Percentiles rank a stretch among this genome's conserved stretches.
Evolutionary conservation across 1,140 invertebrate genomes (phyloP).

Genomic region (Temnothorax nylanderi): DNA sequence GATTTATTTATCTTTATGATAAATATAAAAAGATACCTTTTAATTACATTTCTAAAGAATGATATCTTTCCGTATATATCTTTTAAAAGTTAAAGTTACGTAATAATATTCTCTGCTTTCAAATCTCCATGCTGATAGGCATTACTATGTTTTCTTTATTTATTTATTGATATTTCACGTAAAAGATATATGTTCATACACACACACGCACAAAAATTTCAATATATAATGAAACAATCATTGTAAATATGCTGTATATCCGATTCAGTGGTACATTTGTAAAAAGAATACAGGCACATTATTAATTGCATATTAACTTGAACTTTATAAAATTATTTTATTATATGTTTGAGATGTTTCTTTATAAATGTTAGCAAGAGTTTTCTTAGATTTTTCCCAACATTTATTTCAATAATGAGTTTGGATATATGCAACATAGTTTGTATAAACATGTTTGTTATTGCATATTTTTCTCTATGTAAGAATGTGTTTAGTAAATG

Average conservation of each 20-base stretch:
- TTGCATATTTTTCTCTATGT: conserved; percentile 19
- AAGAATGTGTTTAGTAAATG: conserved; percentile 40
- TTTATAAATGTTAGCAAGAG: conserved; percentile 10
- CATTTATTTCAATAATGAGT: conserved; percentile 7
- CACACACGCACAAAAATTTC: conserved; percentile 70
- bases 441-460: conserved; percentile 12
- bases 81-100: neutral
- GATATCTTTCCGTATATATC: neutral
- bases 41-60: conserved; percentile 29
- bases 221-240: conserved; percentile 3
- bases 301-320: neutral
- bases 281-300: neutral
- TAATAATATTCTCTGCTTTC: conserved; percentile 58
- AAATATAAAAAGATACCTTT: conserved; percentile 17
- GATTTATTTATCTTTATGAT: neutral
- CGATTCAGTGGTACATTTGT: conserved; percentile 1
- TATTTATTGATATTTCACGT: conserved; percentile 37
- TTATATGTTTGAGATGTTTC: neutral
- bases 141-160: conserved; percentile 17
- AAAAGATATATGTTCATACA: conserved; percentile 58
- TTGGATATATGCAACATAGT: neutral
- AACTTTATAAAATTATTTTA: conserved; percentile 17
- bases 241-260: neutral
- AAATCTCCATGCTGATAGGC: conserved; percentile 52
- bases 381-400: neutral